Evolutionary conservation across 1,140 invertebrate genomes (phyloP).

Genomic region (Cydia fagiglandana): DNA sequence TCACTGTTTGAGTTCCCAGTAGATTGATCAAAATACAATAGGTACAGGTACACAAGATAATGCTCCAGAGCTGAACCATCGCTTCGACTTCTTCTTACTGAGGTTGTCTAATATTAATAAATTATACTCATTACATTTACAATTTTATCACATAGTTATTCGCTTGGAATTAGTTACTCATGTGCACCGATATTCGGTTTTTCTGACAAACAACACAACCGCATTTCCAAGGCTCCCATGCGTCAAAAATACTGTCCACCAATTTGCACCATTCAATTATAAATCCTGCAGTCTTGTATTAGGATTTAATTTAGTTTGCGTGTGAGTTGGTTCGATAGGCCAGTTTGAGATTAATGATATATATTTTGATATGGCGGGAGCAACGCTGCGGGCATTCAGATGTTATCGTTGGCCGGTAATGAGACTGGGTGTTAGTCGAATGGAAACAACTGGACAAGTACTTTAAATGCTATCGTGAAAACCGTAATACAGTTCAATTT

Average conservation of each 20-base stretch:
- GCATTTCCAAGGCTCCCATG: constrained; percentile 34
- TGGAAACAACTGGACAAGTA: constrained; percentile 53
- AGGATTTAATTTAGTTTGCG: neutral
- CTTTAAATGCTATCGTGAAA: constrained; percentile 51
- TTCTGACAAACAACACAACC: constrained; percentile 39
- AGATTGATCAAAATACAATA: too few species aligned
- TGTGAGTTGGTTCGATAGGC: neutral
- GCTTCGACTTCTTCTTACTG: too few species aligned
- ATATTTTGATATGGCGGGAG: constrained; percentile 36
- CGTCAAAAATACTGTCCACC: neutral
- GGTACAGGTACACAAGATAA: too few species aligned
- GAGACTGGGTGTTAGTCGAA: constrained; percentile 60
- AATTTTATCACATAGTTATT: constrained; percentile 6
- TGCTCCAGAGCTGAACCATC: too few species aligned
- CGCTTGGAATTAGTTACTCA: constrained; percentile 30
- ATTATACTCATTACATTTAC: neutral
- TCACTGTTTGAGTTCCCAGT: too few species aligned
- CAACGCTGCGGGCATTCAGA: constrained; percentile 51
- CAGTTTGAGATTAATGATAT: constrained; percentile 26
- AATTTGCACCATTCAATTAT: neutral
- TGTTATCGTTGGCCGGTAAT: constrained; percentile 63
- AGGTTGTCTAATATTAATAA: too few species aligned
- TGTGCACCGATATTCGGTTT: constrained; percentile 38
- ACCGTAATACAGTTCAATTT: constrained; percentile 1
- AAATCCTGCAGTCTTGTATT: neutral